A percentile compares a stretch with the other conserved stretches of the same genome.
These are phyloP conservation scores for Agelaius phoeniceus DNA, from an alignment of 2,113 vertebrate genomes.

Conservation along the genomic window DNA sequence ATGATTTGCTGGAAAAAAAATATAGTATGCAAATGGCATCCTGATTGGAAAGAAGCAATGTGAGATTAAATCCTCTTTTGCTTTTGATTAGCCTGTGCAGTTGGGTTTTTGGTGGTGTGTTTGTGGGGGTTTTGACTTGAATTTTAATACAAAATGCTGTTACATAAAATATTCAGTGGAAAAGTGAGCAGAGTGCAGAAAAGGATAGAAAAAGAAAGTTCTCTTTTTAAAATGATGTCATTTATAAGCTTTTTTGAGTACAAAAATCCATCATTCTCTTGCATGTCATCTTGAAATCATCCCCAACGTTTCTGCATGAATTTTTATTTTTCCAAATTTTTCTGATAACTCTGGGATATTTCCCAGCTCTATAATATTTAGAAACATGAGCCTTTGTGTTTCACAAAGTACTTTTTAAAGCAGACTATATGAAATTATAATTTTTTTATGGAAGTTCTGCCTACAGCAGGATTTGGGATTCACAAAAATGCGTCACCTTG, in stretches of 20 bases:
- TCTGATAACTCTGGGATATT: background rate
- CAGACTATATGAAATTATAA: background rate
- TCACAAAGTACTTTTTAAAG: background rate
- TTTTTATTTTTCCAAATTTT: background rate
- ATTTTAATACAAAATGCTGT: slow-evolving; percentile 47
- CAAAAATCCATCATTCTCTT: slow-evolving; percentile 17
- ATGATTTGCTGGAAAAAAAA: background rate
- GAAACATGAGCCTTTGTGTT: background rate
- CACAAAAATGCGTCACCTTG: background rate
- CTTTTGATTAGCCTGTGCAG: background rate
- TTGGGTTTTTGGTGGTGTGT: background rate
- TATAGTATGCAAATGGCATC: background rate
- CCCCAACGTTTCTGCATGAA: background rate
- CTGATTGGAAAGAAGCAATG: slow-evolving; percentile 7
- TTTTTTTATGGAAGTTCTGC: background rate
- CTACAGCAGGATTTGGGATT: background rate
- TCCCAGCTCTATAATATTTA: background rate
- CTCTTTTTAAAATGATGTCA: slow-evolving; percentile 39
- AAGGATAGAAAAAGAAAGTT: background rate
- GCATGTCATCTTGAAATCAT: background rate
- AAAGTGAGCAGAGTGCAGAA: slow-evolving; percentile 22
- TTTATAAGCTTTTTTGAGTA: slow-evolving; percentile 23
- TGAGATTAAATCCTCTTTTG: background rate
- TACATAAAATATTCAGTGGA: slow-evolving; percentile 17
- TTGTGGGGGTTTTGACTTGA: background rate